Evolutionary conservation across 1,140 invertebrate species (phyloP), one percentile per base, ranked within the genome.

Genomic region (Brachionus rotundiformis): DNA sequence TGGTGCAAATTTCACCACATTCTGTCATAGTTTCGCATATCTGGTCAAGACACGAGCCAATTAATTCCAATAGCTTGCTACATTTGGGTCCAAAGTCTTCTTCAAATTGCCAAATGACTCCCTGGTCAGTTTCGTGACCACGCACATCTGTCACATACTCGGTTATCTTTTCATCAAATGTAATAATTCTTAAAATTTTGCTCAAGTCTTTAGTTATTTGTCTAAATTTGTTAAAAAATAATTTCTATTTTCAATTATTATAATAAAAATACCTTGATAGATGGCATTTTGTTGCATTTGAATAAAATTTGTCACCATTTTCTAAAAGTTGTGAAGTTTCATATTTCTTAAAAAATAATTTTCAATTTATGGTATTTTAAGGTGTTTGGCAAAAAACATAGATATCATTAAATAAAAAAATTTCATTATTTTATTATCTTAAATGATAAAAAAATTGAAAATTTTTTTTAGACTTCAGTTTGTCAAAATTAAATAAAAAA

Each of bases 221-320:
- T 6, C 47, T 54, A 8, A 54, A 7, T 23, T 65, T 29, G 31
- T 29, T 29, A 31, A 63, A 63, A 63, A 29, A 29, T 25, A 13
- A 13, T 4, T 41, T 41, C n/a, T 13, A 41, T 41, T 41, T 41
- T 13, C 10, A 41, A 11, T 13, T 11, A 41, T 41, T 41, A 2
- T 41, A 11, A 11, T 41, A 13, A 41, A 41, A 41, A 5, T 41
- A 41, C 39, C 39, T 41, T 73, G 39, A 73, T 10, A 11, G 16
- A 1, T 25, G 23, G 13, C 25, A 23, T n/a, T 73, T 73, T 41
- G 8, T 44, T 41, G 23, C n/a, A n/a, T n/a, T 41, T 19, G 68
- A 44, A 4, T 73, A 73, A 29, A 73, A 73, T 47, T 73, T 73
- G 23, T 73, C 39, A 19, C 19, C 10, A 27, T 73, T 73, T 25